Base-by-base conservation (phyloP, 2,888 invertebrate genomes). In the Cataglyphis rosenhaueri region DNA sequence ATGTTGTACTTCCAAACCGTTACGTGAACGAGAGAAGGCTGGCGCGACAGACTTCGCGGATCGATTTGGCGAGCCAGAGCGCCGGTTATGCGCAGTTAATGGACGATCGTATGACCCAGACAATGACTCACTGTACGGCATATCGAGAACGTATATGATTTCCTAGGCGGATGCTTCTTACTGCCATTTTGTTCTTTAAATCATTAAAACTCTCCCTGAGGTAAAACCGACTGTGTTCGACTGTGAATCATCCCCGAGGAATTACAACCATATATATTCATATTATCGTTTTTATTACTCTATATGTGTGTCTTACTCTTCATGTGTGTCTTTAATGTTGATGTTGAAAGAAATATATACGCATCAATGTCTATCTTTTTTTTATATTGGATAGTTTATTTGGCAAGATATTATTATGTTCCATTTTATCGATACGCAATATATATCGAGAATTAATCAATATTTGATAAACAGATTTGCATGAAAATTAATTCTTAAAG, bases 131-230 rank as follows among this genome's bases (percentile, higher is more conserved):
- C 25, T 73, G 55, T 57, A 78, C 15, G 66, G 41, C 59, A 71
- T 73, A 81, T 81, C 73, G 18, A 25, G 38, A 10, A 25, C 55
- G 48, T 48, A 35, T 9, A 71, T 25, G 35, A 52, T 65, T 57
- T 75, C 71, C 64, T 59, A 55, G 62, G 64, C 82, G 65, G 55
- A 73, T 78, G 61, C 57, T 86, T 62, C 70, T 87, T 83, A 87
- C 85, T 79, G 73, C 74, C 82, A 70, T 83, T 76, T 66, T 59
- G 66, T 88, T 88, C 85, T 88, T 88, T 86, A 86, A 88, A 85
- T 88, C 83, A 61, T 75, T 21, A n/a, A 65, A 61, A 55, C 83
- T 61, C 61, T 83, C 71, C 62, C 32, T 62, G 61, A 38, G 71
- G 3, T 2, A 18, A 61, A 25, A n/a, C n/a, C n/a, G n/a, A n/a